Base-by-base conservation (phyloP, 2,888 invertebrate species). In the Drosophila recens region DNA sequence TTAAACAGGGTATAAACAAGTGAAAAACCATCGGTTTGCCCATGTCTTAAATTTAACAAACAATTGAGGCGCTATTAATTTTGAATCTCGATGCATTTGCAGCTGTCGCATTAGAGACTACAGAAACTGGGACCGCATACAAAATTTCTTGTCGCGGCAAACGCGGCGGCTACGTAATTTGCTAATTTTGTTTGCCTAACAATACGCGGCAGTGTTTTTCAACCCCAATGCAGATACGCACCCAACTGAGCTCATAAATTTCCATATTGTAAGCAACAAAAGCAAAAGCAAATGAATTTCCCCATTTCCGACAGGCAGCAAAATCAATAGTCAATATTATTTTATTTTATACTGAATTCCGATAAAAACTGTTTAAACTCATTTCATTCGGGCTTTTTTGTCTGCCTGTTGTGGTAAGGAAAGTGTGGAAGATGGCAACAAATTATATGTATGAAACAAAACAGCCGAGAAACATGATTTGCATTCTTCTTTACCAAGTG, bases 131-230 rank as follows among this genome's bases (percentile, higher is more conserved):
- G 66, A 40, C 68, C 65, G 72, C 78, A 80, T 57, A 42, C 34
- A 54, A 69, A 48, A 64, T 56, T 40, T 45, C 33, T 57, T 51
- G 53, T 52, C 46, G 62, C 61, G 79, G 68, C 65, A 57, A 63
- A 82, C 72, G 71, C 63, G 70, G 64, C 79, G 79, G 64, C 72
- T 85, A 85, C 82, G 75, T 79, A 81, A 87, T 82, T 54, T 79
- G 38, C 69, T 72, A 72, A 79, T 73, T 79, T 56, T 63, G 13
- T 49, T 51, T 15, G 42, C 58, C 56, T 61, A 73, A 52, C 76
- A 68, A 80, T 66, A 40, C 52, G 46, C 23, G 20, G 36, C 52
- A 34, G 51, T n/a, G 45, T 54, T 33, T 72, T 62, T 63, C 51
- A 45, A 46, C 42, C 64, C 38, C 49, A 62, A 58, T 45, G 56